phyloP scores from a whole-genome alignment of 2,888 invertebrate genomes.

The Tenthredo amoena region DNA sequence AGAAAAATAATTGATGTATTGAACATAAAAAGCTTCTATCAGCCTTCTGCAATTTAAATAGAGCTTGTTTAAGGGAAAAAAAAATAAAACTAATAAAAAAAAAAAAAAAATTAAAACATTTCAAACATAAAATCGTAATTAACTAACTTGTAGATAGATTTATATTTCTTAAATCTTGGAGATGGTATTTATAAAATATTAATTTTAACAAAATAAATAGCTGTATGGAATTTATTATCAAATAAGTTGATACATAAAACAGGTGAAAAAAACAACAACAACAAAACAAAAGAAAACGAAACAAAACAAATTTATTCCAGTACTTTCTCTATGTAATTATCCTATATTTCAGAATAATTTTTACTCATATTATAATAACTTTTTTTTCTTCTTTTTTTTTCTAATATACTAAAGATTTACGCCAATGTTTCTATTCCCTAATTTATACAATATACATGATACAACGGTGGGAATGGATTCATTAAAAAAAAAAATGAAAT shows the following conservation, averaged over 20 bases:
- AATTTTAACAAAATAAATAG: slow-evolving; percentile 37
- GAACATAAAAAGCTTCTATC: neutral
- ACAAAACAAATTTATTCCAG: slow-evolving; percentile 58
- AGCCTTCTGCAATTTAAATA: slow-evolving; percentile 25
- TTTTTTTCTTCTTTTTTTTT: neutral
- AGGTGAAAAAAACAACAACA: slow-evolving; percentile 22
- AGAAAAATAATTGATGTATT: neutral
- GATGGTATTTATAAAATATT: slow-evolving; percentile 47
- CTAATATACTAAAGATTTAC: slow-evolving; percentile 1
- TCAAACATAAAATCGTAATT: neutral
- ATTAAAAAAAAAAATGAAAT: neutral
- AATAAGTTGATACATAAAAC: slow-evolving; percentile 44
- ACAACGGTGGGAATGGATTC: neutral
- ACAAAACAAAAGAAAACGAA: slow-evolving; percentile 59
- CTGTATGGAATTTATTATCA: slow-evolving; percentile 42
- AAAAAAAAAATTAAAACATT: neutral
- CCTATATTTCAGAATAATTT: slow-evolving; percentile 42
- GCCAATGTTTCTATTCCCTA: neutral
- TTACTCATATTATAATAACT: slow-evolving; percentile 16
- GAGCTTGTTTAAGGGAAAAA: neutral
- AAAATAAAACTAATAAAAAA: neutral
- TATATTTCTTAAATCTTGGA: slow-evolving; percentile 45
- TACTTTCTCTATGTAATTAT: slow-evolving; percentile 46
- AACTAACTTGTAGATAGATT: slow-evolving; percentile 47
- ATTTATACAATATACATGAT: neutral